Conservation (phyloP, 2,888 invertebrate species). For the Leucophenga maculata region DNA sequence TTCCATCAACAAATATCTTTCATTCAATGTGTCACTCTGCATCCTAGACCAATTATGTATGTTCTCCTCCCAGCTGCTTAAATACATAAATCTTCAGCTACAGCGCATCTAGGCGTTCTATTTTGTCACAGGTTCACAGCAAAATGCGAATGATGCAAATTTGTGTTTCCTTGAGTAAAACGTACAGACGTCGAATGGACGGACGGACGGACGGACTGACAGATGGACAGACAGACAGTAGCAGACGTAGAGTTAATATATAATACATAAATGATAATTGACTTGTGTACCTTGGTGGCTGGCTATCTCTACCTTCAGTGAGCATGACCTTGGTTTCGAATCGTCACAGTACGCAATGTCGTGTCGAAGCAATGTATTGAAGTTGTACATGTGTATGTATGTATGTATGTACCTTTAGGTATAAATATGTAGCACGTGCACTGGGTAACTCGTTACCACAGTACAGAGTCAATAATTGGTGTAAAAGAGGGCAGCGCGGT, state of each 20-base stretch:
- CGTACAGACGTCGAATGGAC: background rate
- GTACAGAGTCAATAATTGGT: too few species aligned
- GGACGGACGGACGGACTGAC: background rate
- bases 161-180: background rate
- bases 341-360: background rate
- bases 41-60: too few species aligned
- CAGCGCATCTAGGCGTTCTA: slow-evolving; percentile 20
- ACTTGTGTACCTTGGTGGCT: slow-evolving; percentile 1
- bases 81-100: background rate
- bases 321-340: background rate
- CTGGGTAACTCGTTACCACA: too few species aligned
- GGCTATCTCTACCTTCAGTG: background rate
- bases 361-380: background rate
- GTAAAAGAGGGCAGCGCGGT: too few species aligned
- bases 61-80: too few species aligned
- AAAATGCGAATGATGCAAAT: background rate
- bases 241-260: background rate
- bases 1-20: too few species aligned
- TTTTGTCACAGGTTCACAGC: slow-evolving; percentile 18
- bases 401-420: too few species aligned
- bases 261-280: slow-evolving; percentile 5
- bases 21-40: too few species aligned
- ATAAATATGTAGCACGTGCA: background rate
- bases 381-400: too few species aligned
- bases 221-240: background rate